Conservation (phyloP, 2,888 invertebrate genomes). For the Spicauda simplicius region DNA sequence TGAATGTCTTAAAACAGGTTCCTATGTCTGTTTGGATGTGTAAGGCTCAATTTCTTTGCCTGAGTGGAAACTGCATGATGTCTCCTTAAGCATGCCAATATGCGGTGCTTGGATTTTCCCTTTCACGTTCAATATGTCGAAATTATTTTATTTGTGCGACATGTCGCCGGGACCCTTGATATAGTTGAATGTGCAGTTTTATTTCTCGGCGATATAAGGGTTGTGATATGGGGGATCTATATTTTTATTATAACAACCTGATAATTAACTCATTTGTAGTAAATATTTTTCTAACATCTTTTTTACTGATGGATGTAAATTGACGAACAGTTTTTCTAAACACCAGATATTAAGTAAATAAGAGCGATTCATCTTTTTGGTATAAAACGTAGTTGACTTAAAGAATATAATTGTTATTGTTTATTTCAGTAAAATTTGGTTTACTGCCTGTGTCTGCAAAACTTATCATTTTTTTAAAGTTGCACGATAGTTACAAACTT, state of each 20-base stretch:
- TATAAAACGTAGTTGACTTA: too few relatives aligned
- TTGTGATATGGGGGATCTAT: not conserved
- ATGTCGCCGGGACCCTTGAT: constrained; percentile 8
- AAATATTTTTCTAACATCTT: not conserved
- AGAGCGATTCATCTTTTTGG: too few relatives aligned
- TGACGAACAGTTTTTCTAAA: too few relatives aligned
- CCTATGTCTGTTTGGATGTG: constrained; percentile 14
- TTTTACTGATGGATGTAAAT: too few relatives aligned
- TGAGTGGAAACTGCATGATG: constrained; percentile 36
- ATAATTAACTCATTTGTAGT: not conserved
- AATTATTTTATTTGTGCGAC: constrained; percentile 36
- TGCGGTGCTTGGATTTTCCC: constrained; percentile 28
- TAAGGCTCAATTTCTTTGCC: constrained; percentile 30
- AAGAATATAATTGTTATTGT: too few relatives aligned
- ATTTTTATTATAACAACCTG: too few relatives aligned
- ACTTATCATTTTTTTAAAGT: too few relatives aligned
- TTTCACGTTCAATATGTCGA: constrained; percentile 34
- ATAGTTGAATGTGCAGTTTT: constrained; percentile 18
- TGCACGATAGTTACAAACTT: too few relatives aligned
- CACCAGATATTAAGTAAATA: too few relatives aligned
- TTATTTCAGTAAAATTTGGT: too few relatives aligned
- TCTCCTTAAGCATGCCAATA: constrained; percentile 46
- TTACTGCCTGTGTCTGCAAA: too few relatives aligned
- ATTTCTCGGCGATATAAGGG: not conserved
- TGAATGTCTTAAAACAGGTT: not conserved